Base-by-base conservation (phyloP, 2,888 invertebrate genomes). In the Lithophane socia region DNA sequence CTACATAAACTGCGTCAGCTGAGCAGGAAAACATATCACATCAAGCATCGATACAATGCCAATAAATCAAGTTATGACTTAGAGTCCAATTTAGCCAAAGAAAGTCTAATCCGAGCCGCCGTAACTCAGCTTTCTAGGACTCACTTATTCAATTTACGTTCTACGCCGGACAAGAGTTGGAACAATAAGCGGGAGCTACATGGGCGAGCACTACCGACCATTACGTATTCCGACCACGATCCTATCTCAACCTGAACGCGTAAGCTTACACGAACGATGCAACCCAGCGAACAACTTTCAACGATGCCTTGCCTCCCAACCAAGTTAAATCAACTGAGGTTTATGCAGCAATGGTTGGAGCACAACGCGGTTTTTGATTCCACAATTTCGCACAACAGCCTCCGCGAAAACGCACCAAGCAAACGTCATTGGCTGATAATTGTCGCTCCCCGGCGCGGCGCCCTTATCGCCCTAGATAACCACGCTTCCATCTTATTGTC, bases 381-480 rank as follows among this genome's bases (percentile, higher is more conserved):
- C 56, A 49, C 56, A 79, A 79, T 80, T 75, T 75, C 83, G 74
- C 82, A 68, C 66, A 71, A 49, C 58, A 74, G 86, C 80, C 83
- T 82, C 83, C 56, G 86, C 91, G 91, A 90, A 90, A 92, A 92
- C 91, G 90, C 91, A 90, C 86, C 84, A 68, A 85, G 73, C 86
- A 86, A 86, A 88, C 88, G 88, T 95, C 95, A 94, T 93, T 90
- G 94, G 91, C 93, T 93, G 95, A 96, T 96, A 95, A 96, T 96
- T 96, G 95, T 96, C 96, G 96, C 95, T 93, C 92, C 92, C 91
- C 86, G 90, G 90, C 89, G 90, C 91, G 89, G 89, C 89, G 87
- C 91, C 92, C 94, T 95, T 96, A 96, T 96, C 96, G 96, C 93
- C 95, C 95, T 96, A 96, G 96, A 96, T 96, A 96, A 95, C 93